Conservation (phyloP, 2,113 vertebrate species). For the Morone chrysops region DNA sequence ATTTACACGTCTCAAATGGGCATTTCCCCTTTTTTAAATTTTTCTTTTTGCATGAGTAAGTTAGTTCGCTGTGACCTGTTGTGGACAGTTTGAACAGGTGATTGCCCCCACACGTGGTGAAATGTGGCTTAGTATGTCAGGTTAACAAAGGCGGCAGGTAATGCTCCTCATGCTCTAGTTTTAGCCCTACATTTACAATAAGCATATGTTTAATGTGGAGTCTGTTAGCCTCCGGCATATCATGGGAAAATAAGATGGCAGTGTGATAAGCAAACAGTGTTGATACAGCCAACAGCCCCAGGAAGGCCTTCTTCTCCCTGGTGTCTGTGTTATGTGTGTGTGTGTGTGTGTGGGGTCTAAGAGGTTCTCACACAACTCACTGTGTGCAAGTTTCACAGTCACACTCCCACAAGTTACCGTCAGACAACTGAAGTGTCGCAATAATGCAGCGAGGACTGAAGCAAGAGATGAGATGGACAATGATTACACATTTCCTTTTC, state of each 20-base stretch:
- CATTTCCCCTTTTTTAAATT: slow-evolving; percentile 47
- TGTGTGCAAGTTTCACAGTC: slow-evolving; percentile 1
- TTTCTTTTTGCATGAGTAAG: slow-evolving; percentile 7
- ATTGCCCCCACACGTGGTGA: background rate
- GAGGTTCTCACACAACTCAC: slow-evolving; percentile 13
- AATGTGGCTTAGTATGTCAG: background rate
- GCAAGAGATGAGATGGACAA: background rate
- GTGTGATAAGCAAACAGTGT: slow-evolving; percentile 56
- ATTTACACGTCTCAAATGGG: background rate
- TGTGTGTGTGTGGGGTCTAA: slow-evolving; percentile 34
- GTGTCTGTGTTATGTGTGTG: slow-evolving; percentile 12
- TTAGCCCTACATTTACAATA: background rate
- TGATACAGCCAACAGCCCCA: slow-evolving; percentile 49
- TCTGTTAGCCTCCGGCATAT: slow-evolving; percentile 16
- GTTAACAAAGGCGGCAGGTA: background rate
- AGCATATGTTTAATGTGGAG: slow-evolving; percentile 21
- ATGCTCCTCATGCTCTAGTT: background rate
- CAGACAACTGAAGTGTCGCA: slow-evolving; percentile 7
- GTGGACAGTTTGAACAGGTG: background rate
- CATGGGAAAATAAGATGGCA: slow-evolving; percentile 61
- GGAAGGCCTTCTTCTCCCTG: slow-evolving; percentile 5
- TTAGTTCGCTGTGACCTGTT: background rate
- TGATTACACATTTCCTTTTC: slow-evolving; percentile 10
- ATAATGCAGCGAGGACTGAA: background rate
- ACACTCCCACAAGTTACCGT: background rate